phyloP scores from a whole-genome alignment of 1,140 invertebrate species.

The Tribolium castaneum region DNA sequence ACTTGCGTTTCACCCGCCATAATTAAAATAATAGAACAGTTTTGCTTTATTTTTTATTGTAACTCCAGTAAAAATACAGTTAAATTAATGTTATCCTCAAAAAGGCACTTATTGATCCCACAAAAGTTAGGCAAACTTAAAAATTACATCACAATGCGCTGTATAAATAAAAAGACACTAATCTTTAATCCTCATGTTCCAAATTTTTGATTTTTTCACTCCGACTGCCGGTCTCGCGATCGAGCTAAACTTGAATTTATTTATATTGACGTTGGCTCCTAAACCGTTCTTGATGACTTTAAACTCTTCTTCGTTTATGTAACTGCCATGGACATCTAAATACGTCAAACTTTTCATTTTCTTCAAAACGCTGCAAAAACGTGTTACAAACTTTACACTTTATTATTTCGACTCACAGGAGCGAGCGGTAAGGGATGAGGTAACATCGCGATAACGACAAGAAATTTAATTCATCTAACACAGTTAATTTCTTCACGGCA shows the following conservation, averaged over 20 bases:
- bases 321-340: slow-evolving; percentile 62
- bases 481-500: slow-evolving; percentile 70
- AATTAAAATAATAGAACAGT: background rate
- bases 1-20: no score
- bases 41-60: background rate
- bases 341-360: slow-evolving; percentile 56
- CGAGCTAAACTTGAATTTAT: slow-evolving; percentile 80
- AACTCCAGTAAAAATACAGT: background rate
- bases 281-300: slow-evolving; percentile 58
- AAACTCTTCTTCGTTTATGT: slow-evolving; percentile 57
- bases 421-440: slow-evolving; percentile 72
- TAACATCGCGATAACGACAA: slow-evolving; percentile 88
- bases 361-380: slow-evolving; percentile 55
- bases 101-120: background rate
- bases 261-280: slow-evolving; percentile 69
- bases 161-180: slow-evolving; percentile 57
- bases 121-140: background rate
- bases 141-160: slow-evolving; percentile 20
- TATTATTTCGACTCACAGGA: slow-evolving; percentile 67
- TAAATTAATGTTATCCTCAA: background rate
- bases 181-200: slow-evolving; percentile 87
- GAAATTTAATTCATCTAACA: slow-evolving; percentile 80
- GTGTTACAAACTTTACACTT: no score
- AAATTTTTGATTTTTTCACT: slow-evolving; percentile 85
- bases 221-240: slow-evolving; percentile 90